Percentiles rank a stretch among this genome's conserved stretches.
These are phyloP conservation scores for Julus scanicus DNA, from an alignment of 2,888 invertebrate genomes.

Conservation along the genomic window DNA sequence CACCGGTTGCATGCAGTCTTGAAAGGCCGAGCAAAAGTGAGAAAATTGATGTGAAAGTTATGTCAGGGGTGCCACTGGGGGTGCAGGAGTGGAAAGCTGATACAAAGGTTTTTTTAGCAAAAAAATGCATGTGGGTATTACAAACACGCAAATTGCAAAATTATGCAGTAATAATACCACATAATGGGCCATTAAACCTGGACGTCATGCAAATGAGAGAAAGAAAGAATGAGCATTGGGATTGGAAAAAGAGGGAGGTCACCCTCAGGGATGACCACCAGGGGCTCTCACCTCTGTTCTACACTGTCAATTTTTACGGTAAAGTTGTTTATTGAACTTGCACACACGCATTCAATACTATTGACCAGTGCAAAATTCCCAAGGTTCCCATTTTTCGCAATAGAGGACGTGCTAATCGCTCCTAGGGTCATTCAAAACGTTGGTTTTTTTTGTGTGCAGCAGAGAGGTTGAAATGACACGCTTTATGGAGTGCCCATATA, in stretches of 20 bases:
- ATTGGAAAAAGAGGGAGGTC: background rate
- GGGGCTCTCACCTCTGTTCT: background rate
- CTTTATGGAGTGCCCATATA: too few species aligned
- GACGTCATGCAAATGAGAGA: conserved; percentile 30
- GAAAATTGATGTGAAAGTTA: conserved; percentile 34
- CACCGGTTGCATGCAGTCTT: background rate
- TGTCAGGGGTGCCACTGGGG: conserved; percentile 36
- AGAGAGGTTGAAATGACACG: too few species aligned
- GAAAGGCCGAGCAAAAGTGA: background rate
- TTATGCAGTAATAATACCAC: conserved; percentile 42
- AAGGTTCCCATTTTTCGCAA: background rate
- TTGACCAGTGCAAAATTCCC: background rate
- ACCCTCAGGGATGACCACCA: conserved; percentile 17
- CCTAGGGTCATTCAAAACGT: background rate
- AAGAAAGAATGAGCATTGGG: background rate
- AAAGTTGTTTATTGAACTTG: background rate
- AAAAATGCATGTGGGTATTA: conserved; percentile 34
- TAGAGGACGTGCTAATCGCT: background rate
- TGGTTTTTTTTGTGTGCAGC: too few species aligned
- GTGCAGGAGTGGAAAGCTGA: background rate
- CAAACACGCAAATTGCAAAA: conserved; percentile 39
- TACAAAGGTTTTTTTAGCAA: background rate
- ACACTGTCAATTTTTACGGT: background rate
- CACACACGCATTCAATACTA: background rate
- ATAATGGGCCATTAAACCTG: conserved; percentile 42